Evolutionary conservation across 2,797 vertebrate species (phyloP), one percentile per base, ranked within the genome.

Genomic region (Lerista edwardsae): DNA sequence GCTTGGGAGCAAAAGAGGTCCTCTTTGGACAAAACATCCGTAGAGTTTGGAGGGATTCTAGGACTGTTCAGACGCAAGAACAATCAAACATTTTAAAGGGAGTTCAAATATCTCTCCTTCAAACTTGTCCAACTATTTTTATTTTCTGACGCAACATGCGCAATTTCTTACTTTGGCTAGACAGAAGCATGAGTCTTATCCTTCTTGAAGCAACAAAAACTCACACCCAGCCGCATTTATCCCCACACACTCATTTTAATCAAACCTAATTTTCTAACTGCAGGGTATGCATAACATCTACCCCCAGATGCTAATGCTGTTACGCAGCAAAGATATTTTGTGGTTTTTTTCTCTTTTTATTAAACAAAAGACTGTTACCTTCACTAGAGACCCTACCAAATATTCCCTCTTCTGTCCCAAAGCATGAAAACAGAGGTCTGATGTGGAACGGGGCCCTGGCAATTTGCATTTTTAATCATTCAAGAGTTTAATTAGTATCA

Each of bases 391-490:
- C 11, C 80, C 75, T 51, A 75, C 17, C 69, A 88, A 82, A 82
- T 87, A 89, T 78, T 89, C 87, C 79, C 25, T 59, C 71, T 67
- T 29, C 81, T 85, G 47, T 93, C 91, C 82, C 57, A 34, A 62
- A 92, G 85, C 83, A 34, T n/a, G 81, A 73, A 62, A 91, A 88
- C 51, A 25, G 55, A 87, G 83, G 71, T 75, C 88, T 93, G 84
- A 91, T 84, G 81, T 87, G 87, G 84, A 93, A 91, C 61, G 84
- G 67, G 92, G 91, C 79, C 83, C 86, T 94, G 87, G 85, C 74
- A 91, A 94, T 96, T 95, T 95, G 91, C 92, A 94, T 95, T 95
- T 94, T 93, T 93, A 95, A 95, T 96, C 93, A 94, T 93, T 95
- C 91, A 93, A 88, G 90, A 94, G 93, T 94, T 95, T 95, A 95